These are phyloP conservation scores for Helicoverpa armigera DNA, from an alignment of 1,140 invertebrate genomes.

Conservation along the genomic window DNA sequence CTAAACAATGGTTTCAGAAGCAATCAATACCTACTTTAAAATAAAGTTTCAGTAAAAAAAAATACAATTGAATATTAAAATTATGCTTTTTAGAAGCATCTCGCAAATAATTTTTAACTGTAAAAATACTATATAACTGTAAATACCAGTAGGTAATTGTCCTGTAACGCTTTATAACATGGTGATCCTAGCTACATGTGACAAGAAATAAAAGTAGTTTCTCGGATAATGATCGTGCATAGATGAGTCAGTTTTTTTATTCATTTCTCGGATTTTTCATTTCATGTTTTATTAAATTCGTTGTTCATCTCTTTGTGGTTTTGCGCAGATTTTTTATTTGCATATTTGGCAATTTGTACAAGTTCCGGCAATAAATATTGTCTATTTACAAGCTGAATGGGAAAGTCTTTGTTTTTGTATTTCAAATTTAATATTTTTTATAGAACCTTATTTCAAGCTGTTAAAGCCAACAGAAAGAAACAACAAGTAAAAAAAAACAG, in stretches of 20 bases:
- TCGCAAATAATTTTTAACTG: too few relatives aligned
- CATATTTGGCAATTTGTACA: constrained; percentile 5
- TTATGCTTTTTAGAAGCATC: too few relatives aligned
- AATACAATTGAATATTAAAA: too few relatives aligned
- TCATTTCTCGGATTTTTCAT: constrained; percentile 57
- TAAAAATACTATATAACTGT: too few relatives aligned
- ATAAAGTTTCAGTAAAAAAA: too few relatives aligned
- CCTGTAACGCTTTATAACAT: background rate
- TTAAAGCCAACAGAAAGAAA: background rate
- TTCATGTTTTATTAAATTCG: constrained; percentile 44
- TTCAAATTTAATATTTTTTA: background rate
- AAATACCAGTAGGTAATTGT: background rate
- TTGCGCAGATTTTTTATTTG: constrained; percentile 23
- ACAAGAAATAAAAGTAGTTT: constrained; percentile 74
- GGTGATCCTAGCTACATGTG: constrained; percentile 58
- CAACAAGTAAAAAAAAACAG: background rate
- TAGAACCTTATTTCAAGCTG: background rate
- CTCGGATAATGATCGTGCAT: constrained; percentile 67
- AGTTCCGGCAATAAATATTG: background rate
- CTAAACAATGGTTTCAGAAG: too few relatives aligned
- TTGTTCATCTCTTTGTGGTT: constrained; percentile 12
- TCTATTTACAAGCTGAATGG: background rate
- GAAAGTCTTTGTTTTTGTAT: background rate
- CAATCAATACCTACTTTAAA: too few relatives aligned
- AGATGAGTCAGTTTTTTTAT: constrained; percentile 63